These are phyloP conservation scores for Andrena bucephala DNA, from an alignment of 2,888 invertebrate species.

Conservation along the genomic window DNA sequence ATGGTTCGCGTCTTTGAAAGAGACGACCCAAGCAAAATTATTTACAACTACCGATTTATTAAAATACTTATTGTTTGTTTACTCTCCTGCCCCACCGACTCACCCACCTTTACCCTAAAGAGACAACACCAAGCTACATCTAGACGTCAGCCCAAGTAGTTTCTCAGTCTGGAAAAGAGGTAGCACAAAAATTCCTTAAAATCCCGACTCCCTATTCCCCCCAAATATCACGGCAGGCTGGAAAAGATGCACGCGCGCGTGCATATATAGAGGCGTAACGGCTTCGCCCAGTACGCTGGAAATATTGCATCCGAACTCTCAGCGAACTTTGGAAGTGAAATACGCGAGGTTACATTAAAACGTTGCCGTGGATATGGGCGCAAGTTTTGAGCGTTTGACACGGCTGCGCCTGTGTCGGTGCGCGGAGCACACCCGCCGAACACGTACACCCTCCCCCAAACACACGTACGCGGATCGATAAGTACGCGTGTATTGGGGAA, in stretches of 20 bases:
- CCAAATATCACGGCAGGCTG: conserved; percentile 27
- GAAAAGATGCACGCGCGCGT: conserved; percentile 32
- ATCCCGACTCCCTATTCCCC: conserved; percentile 1
- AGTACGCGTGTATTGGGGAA: conserved; percentile 22
- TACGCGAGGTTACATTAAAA: conserved; percentile 72
- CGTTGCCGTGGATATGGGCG: conserved; percentile 61
- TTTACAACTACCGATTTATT: no score
- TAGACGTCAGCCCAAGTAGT: neutral
- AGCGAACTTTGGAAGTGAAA: conserved; percentile 64
- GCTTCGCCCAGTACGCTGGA: conserved; percentile 61
- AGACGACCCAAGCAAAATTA: no score
- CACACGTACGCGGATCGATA: conserved; percentile 29
- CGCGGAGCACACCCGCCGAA: neutral
- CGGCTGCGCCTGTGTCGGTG: conserved; percentile 25
- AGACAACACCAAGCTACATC: no score
- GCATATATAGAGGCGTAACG: conserved; percentile 44
- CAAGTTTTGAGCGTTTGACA: conserved; percentile 71
- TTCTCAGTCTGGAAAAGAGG: neutral
- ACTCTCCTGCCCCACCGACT: no score
- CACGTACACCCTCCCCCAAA: neutral
- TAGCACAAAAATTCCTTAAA: conserved; percentile 9
- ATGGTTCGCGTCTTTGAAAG: no score
- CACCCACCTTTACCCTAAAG: no score
- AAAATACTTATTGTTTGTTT: no score
- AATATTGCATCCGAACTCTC: conserved; percentile 68